Evolutionary conservation across 2,888 invertebrate genomes (phyloP), one percentile per base, ranked within the genome.

Genomic region (Nezara viridula): DNA sequence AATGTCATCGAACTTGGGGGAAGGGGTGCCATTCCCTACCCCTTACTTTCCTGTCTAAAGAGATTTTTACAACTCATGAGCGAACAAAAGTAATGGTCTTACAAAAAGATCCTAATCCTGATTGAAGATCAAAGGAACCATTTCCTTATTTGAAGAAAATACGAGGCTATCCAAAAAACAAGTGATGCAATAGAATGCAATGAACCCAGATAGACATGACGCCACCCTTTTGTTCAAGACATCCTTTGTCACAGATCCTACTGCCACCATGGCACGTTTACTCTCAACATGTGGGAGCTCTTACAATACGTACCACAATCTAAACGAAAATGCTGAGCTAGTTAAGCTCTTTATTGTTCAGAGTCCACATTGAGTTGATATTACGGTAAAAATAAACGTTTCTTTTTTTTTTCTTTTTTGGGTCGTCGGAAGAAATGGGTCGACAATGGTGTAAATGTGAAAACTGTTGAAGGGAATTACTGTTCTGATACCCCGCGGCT

Each of bases 141-240:
- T 21, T 21, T 24, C n/a, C 24, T 60, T 7, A 60, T 27, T 27
- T 60, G 27, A 60, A 27, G 60, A 27, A 60, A 60, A 24, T 12
- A n/a, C 24, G 24, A 52, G 14, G 60, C 4, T 7, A 73, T 73
- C 66, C 37, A 19, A 73, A 73, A 37, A 73, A 19, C 66, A 73
- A 37, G 66, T 73, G 66, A 73, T 73, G 32, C 66, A 73, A 73
- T 73, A 37, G 66, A 73, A 37, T 73, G 66, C 32, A 32, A 73
- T 37, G 66, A 73, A 73, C 66, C 37, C 66, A 21, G 37, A 60
- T 27, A 73, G 37, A 73, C 66, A 73, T 73, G 66, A 73, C 66
- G 66, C 66, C 66, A 73, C 66, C 21, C 66, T 73, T 73, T 73
- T 73, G 66, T 73, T 73, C 66, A 73, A 73, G 66, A 73, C 32